These are phyloP conservation scores for Neuroscelio doddi DNA, from an alignment of 2,888 invertebrate genomes.

Conservation along the genomic window DNA sequence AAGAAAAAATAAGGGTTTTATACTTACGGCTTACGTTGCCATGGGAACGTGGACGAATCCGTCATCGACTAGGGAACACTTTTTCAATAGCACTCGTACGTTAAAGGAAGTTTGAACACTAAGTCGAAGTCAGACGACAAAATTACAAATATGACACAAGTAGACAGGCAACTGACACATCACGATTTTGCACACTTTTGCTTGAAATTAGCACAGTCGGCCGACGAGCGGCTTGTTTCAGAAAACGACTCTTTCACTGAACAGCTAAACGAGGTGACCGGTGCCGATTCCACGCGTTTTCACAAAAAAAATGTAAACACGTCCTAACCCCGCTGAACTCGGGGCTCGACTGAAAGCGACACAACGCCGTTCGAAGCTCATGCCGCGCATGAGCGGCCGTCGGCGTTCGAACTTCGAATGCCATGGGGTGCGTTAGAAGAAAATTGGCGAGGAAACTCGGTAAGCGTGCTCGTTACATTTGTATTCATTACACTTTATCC, in stretches of 20 bases:
- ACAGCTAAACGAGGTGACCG: neutral
- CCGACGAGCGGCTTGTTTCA: neutral
- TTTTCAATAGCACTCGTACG: neutral
- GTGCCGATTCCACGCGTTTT: conserved; percentile 50
- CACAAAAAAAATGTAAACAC: conserved; percentile 50
- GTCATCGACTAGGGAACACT: neutral
- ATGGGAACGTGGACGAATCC: conserved; percentile 2
- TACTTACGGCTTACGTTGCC: conserved; percentile 16
- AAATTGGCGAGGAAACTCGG: conserved; percentile 39
- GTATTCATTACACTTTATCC: conserved; percentile 45
- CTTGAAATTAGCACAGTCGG: neutral
- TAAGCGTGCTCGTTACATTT: conserved; percentile 44
- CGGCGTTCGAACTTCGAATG: conserved; percentile 10
- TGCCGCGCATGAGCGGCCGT: conserved; percentile 39
- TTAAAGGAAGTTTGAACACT: neutral
- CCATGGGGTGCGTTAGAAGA: conserved; percentile 34
- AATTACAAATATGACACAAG: no score
- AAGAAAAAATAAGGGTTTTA: neutral
- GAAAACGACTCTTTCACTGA: no score
- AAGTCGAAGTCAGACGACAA: conserved; percentile 11
- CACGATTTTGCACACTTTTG: neutral
- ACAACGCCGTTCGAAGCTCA: conserved; percentile 22
- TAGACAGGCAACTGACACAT: conserved; percentile 14
- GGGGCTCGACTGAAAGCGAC: conserved; percentile 65
- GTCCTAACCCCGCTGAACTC: conserved; percentile 62